phyloP scores from a whole-genome alignment of 2,888 invertebrate genomes.

The Artemia sinica region DNA sequence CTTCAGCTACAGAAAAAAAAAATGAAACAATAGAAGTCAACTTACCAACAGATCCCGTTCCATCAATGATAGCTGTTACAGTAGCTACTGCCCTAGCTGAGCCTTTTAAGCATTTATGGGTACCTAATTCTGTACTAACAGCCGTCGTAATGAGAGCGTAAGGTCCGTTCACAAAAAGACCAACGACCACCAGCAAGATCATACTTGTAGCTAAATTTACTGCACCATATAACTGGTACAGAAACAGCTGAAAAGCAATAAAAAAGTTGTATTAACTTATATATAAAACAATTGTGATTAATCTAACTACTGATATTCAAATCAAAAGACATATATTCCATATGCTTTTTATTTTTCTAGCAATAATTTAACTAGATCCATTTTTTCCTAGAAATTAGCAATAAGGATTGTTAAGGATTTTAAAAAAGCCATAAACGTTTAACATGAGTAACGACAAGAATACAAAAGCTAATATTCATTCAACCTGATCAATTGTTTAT shows the following conservation, averaged over 20 bases:
- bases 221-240: slow-evolving; percentile 57
- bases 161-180: slow-evolving; percentile 80
- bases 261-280: not conserved
- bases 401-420: too few species aligned
- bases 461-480: too few species aligned
- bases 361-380: too few species aligned
- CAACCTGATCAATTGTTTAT: too few species aligned
- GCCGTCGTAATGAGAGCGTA: slow-evolving; percentile 92
- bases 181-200: slow-evolving; percentile 50
- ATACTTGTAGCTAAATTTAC: slow-evolving; percentile 44
- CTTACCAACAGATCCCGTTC: slow-evolving; percentile 70
- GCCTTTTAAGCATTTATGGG: slow-evolving; percentile 63
- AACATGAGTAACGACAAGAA: too few species aligned
- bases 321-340: too few species aligned
- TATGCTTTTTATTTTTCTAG: too few species aligned
- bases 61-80: slow-evolving; percentile 93
- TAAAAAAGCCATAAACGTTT: too few species aligned
- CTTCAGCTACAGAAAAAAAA: too few species aligned
- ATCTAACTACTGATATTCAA: too few species aligned
- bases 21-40: not conserved
- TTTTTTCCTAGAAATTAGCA: too few species aligned
- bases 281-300: too few species aligned
- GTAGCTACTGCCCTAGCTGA: slow-evolving; percentile 80
- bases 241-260: slow-evolving; percentile 45
- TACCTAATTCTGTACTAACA: slow-evolving; percentile 82